Conservation (phyloP, 2,888 invertebrate species). For the Drosophila greeni region DNA sequence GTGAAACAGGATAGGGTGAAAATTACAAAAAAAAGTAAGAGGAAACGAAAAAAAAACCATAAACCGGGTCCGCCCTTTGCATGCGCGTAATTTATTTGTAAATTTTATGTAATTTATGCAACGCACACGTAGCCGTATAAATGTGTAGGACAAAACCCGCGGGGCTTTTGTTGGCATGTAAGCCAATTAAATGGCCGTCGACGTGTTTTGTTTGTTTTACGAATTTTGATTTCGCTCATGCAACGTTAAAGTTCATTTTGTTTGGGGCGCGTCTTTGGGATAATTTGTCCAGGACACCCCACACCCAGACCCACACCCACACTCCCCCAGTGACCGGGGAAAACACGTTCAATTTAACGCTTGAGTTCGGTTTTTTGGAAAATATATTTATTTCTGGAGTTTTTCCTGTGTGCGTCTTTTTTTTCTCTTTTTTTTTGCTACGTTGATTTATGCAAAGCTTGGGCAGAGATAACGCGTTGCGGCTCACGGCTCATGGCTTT, state of each 20-base stretch:
- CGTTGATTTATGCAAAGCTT: conserved; percentile 70
- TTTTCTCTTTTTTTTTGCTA: conserved; percentile 19
- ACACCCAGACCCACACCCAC: neutral
- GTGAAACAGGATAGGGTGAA: neutral
- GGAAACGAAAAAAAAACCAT: conserved; percentile 7
- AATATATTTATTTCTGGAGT: conserved; percentile 36
- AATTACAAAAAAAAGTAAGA: neutral
- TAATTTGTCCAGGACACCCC: conserved; percentile 52
- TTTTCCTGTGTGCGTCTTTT: conserved; percentile 29
- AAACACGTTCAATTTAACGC: conserved; percentile 64
- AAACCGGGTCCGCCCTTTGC: conserved; percentile 47
- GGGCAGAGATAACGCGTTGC: conserved; percentile 61
- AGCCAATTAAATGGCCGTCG: conserved; percentile 65
- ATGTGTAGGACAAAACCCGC: conserved; percentile 22
- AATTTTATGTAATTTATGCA: conserved; percentile 61
- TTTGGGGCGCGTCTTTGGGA: conserved; percentile 53
- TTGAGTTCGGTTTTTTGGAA: conserved; percentile 58
- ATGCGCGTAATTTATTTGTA: conserved; percentile 67
- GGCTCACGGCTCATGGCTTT: conserved; percentile 47
- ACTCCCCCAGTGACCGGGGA: conserved; percentile 4
- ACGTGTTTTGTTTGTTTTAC: conserved; percentile 61
- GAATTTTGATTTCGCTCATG: conserved; percentile 54
- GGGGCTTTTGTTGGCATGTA: conserved; percentile 42
- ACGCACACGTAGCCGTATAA: conserved; percentile 40
- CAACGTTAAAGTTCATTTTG: conserved; percentile 58